A percentile compares a stretch with the other conserved stretches of the same genome.
phyloP scores from a whole-genome alignment of 2,113 vertebrate species.

The Probosciger aterrimus region DNA sequence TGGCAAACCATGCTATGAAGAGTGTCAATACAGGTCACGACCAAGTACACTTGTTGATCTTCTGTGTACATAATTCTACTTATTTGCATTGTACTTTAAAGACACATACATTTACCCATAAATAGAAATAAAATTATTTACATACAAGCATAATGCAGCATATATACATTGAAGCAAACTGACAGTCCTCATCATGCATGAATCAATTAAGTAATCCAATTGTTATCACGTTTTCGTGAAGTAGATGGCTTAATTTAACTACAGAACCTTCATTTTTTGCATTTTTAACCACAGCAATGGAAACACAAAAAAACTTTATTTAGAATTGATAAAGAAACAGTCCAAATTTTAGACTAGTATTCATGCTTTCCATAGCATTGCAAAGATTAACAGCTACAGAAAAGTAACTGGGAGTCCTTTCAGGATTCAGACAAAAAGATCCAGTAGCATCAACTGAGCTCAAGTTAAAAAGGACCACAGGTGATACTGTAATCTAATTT shows the following conservation, averaged over 20 bases:
- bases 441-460: not conserved
- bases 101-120: not conserved
- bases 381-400: not conserved
- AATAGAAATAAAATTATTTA: not conserved
- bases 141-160: not conserved
- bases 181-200: not conserved
- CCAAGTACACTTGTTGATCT: not conserved
- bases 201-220: not conserved
- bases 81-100: not conserved
- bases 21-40: not conserved
- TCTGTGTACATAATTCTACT: not conserved
- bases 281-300: not conserved
- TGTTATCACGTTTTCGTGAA: not conserved
- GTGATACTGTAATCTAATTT: not conserved
- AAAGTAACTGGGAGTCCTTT: not conserved
- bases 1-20: not conserved
- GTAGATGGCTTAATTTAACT: not conserved
- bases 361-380: not conserved
- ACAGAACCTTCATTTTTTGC: rapidly evolving
- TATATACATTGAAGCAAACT: not conserved
- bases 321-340: not conserved
- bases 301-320: not conserved
- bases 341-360: not conserved
- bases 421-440: not conserved
- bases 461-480: not conserved